Base-by-base conservation (phyloP, 2,113 vertebrate genomes). In the Cottus gobio region DNA sequence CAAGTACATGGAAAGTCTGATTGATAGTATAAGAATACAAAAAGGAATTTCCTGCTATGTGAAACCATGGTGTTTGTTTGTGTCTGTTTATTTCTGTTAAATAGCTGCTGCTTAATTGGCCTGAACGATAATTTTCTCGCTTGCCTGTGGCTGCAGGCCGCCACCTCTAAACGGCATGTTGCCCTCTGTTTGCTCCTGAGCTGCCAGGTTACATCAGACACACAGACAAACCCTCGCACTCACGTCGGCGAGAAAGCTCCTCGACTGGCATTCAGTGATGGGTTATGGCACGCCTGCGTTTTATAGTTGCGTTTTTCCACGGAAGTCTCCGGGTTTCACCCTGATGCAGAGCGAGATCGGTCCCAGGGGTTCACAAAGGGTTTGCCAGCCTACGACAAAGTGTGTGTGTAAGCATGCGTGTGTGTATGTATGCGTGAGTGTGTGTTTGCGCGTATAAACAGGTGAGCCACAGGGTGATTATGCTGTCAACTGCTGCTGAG, bases 401-500 rank as follows among this genome's bases (percentile, higher is more conserved):
- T 61, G 1, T 54, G 50, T 75, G 52, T 72, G 78, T 71, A 57
- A 64, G 48, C 44, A 30, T 52, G 37, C 75, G 79, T 61, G 37
- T 76, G 26, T 58, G 79, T 61, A 56, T 70, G 72, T 37, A 34
- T 75, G 57, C 39, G 10, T 52, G 31, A 58, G 76, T 80, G 71
- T 76, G 66, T 74, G 78, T 86, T 79, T 72, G 78, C 65, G 65
- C 81, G 75, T 85, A 87, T 91, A 84, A 89, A 91, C 87, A 86
- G 79, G 89, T 91, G 91, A 91, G 84, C 86, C 87, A 77, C 82
- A 77, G 68, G 74, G 82, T 89, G 87, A 92, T 93, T 93, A 93
- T 83, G 86, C 83, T 93, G 93, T 93, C 91, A 93, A 90, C 91
- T 90, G 85, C 71, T 87, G 76, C 90, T 93, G 90, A 93, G 76